phyloP scores from a whole-genome alignment of 1,140 invertebrate species.

The Gerris buenoi region DNA sequence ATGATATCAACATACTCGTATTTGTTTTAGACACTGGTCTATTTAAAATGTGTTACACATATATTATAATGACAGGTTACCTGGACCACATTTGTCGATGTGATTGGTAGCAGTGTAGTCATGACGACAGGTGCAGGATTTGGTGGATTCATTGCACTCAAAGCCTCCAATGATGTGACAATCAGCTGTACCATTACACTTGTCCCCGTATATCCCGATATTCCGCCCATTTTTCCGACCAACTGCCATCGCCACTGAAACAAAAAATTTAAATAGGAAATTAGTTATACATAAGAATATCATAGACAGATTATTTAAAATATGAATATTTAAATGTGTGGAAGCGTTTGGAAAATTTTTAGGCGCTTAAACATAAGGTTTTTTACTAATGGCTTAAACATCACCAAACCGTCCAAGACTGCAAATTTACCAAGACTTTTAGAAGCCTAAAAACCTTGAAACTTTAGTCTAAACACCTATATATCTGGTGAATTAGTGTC shows the following conservation, averaged over 20 bases:
- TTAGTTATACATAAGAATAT: too few relatives aligned
- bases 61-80: slow-evolving; percentile 32
- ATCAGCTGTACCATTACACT: slow-evolving; percentile 46
- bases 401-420: too few relatives aligned
- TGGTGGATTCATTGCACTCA: slow-evolving; percentile 47
- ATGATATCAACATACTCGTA: not conserved
- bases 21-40: not conserved
- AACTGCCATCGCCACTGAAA: not conserved
- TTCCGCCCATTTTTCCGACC: slow-evolving; percentile 21
- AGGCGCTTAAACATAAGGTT: too few relatives aligned
- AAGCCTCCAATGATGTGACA: slow-evolving; percentile 52
- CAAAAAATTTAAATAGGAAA: not conserved
- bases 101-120: slow-evolving; percentile 60
- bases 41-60: not conserved
- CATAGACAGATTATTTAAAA: too few relatives aligned
- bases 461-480: too few relatives aligned
- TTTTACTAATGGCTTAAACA: too few relatives aligned
- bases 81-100: slow-evolving; percentile 65
- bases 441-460: too few relatives aligned
- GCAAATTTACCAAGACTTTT: too few relatives aligned
- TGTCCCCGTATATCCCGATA: slow-evolving; percentile 51
- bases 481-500: too few relatives aligned
- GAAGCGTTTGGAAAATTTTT: too few relatives aligned
- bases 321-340: too few relatives aligned
- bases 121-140: slow-evolving; percentile 50